Evolutionary conservation across 2,797 vertebrate genomes (phyloP).

Genomic region (Ctenopoma kingsleyae): DNA sequence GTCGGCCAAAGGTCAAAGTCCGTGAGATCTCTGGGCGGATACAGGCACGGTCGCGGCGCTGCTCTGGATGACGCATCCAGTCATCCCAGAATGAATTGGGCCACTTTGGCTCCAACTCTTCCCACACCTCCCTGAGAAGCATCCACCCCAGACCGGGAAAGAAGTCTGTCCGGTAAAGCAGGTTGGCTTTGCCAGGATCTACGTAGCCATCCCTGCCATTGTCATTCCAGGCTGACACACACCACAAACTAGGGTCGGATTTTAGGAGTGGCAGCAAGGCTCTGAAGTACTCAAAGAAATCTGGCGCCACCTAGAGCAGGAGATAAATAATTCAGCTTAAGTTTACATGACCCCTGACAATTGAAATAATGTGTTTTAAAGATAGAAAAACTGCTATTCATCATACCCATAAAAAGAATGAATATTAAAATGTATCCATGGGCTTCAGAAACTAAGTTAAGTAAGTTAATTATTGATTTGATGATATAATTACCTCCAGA

Average conservation of each 20-base stretch:
- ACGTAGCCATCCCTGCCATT: slow-evolving; percentile 92
- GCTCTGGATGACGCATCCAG: slow-evolving; percentile 94
- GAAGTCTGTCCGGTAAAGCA: slow-evolving; percentile 94
- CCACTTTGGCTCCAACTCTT: slow-evolving; percentile 95
- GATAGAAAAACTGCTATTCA: neutral
- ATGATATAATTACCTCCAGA: slow-evolving; percentile 83
- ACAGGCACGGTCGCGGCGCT: slow-evolving; percentile 88
- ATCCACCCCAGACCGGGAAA: slow-evolving; percentile 95
- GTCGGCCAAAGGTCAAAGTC: slow-evolving; percentile 93
- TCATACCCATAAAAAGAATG: neutral
- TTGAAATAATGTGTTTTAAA: neutral
- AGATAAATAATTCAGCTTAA: slow-evolving; percentile 33
- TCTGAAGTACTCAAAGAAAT: slow-evolving; percentile 96
- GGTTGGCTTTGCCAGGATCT: slow-evolving; percentile 77
- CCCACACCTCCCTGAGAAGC: slow-evolving; percentile 89
- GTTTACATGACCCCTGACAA: neutral
- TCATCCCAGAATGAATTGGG: slow-evolving; percentile 95
- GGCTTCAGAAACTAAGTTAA: neutral
- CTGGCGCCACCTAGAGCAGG: slow-evolving; percentile 88
- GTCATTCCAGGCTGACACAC: slow-evolving; percentile 95
- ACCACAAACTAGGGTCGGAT: slow-evolving; percentile 89
- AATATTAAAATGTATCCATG: neutral
- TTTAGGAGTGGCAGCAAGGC: slow-evolving; percentile 85
- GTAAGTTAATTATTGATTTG: neutral
- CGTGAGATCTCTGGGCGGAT: slow-evolving; percentile 92